phyloP scores from a whole-genome alignment of 2,888 invertebrate genomes.

The Polydrusus cervinus region DNA sequence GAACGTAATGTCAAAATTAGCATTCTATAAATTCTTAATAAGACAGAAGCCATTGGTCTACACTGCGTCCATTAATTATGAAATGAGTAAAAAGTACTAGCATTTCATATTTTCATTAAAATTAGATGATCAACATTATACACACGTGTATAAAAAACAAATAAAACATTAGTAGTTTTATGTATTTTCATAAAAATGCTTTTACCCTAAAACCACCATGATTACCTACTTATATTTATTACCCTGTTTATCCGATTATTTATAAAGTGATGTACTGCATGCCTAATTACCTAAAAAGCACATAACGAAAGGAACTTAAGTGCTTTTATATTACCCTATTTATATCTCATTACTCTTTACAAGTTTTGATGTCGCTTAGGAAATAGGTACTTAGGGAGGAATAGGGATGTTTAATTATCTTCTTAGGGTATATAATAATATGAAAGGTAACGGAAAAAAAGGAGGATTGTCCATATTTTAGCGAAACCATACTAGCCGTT shows the following conservation, averaged over 20 bases:
- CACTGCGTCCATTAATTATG: too few species aligned
- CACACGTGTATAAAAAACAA: too few species aligned
- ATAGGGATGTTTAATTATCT: background rate
- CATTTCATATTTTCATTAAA: too few species aligned
- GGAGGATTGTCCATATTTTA: too few species aligned
- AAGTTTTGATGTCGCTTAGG: constrained; percentile 13
- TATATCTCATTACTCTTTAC: constrained; percentile 7
- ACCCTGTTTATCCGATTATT: background rate
- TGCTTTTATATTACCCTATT: constrained; percentile 24
- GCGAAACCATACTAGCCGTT: too few species aligned
- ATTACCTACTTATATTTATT: constrained; percentile 6
- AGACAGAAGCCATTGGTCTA: background rate
- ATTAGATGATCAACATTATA: too few species aligned
- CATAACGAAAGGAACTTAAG: background rate
- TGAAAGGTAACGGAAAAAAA: background rate
- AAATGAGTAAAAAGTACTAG: too few species aligned
- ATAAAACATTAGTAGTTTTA: too few species aligned
- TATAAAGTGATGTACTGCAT: constrained; percentile 6
- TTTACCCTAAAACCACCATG: background rate
- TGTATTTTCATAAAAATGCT: too few species aligned
- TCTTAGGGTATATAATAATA: background rate
- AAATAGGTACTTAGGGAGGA: background rate
- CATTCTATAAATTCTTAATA: constrained; percentile 5
- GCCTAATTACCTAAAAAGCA: constrained; percentile 10
- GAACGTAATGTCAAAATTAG: background rate